Evolutionary conservation across 2,113 vertebrate species (phyloP).

Genomic region (Tylochromis polylepis): DNA sequence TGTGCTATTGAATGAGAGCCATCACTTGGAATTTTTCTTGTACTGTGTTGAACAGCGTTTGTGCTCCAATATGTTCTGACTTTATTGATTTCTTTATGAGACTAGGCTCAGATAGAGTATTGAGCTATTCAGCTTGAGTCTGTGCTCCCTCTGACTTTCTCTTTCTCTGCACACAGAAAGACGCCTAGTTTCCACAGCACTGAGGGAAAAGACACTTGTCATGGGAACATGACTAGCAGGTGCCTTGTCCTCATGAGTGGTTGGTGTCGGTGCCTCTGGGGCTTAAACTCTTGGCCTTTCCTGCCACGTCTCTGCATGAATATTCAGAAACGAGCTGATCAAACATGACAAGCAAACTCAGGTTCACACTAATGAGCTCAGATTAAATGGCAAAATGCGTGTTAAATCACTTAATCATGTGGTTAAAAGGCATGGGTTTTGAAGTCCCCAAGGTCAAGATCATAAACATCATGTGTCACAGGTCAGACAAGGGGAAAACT

Average conservation of each 20-base stretch:
- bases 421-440: not conserved
- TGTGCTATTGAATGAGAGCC: not conserved
- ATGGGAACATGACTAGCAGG: constrained; percentile 35
- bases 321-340: not conserved
- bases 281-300: constrained; percentile 31
- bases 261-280: not conserved
- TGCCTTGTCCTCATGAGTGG: constrained; percentile 1
- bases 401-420: not conserved
- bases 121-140: constrained; percentile 7
- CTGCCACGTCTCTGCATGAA: not conserved
- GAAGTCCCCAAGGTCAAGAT: not conserved
- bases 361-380: not conserved
- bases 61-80: constrained; percentile 19
- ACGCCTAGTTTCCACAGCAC: not conserved
- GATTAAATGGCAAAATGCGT: not conserved
- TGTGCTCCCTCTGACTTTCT: not conserved
- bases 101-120: constrained; percentile 30
- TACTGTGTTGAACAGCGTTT: not conserved
- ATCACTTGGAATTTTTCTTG: not conserved
- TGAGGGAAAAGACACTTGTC: constrained; percentile 25
- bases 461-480: not conserved
- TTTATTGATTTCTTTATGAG: constrained; percentile 33
- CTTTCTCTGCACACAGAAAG: not conserved
- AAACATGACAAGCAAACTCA: not conserved
- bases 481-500: not conserved